Base-by-base conservation (phyloP, 2,888 invertebrate genomes). In the Zaprionus obscuricornis region DNA sequence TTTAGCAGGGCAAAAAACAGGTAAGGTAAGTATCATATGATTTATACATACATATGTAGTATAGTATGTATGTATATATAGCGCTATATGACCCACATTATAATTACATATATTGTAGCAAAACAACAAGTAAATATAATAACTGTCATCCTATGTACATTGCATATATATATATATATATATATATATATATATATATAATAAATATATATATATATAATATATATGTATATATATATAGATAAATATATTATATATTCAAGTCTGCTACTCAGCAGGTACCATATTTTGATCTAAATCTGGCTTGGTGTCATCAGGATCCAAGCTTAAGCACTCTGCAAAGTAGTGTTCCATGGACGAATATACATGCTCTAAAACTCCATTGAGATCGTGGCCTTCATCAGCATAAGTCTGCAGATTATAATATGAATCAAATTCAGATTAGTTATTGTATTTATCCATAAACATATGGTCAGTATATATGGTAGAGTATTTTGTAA, bases 321-420 rank as follows among this genome's bases (percentile, higher is more conserved):
- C 96, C 91, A 96, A 93, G 90, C 95, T 95, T 91, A 96, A 95
- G 93, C 96, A 96, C 92, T 96, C 95, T 90, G 95, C 93, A 90
- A 97, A 94, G 92, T 94, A 97, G 91, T 96, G 95, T 91, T 97
- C 97, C 96, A 97, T 96, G 81, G 96, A 96, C 87, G 95, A 93
- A 91, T 97, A 97, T 76, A 97, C 94, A 91, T 98, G 97, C 89
- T 96, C 96, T 86, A 96, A 93, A 66, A 96, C 97, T 55, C 96
- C 96, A 75, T 92, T 91, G 66, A 97, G 91, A 78, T 95, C 93
- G 91, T 97, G 97, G 64, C 96, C 96, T 91, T 97, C 96, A 90
- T 97, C 96, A 43, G 97, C 96, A 90, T 98, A 98, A 74, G 96
- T 95, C 97, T 97, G 92, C 13, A 91, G 67, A 14, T 7, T 16